A percentile compares a stretch with the other conserved stretches of the same genome.
These are phyloP conservation scores for Lepus timidus DNA, from an alignment of 2,113 vertebrate genomes.

Conservation along the genomic window DNA sequence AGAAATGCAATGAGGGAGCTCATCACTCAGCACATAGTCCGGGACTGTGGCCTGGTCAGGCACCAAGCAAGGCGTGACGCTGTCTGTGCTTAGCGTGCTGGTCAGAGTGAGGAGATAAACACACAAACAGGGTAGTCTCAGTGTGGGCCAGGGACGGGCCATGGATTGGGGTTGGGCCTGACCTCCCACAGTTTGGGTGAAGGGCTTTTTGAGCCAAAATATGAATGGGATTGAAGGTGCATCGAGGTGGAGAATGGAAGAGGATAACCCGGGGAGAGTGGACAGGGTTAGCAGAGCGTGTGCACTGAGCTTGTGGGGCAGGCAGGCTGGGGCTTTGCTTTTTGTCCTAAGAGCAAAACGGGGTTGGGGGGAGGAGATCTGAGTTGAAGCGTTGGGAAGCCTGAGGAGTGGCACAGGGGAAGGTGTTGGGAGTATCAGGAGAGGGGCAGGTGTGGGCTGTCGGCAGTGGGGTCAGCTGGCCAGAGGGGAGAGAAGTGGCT, in stretches of 20 bases:
- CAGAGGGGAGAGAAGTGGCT: too few species aligned
- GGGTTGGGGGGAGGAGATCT: neutral
- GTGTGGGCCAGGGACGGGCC: too few species aligned
- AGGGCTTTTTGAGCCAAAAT: neutral
- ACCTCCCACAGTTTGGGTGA: neutral
- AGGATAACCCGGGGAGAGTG: neutral
- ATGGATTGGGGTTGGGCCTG: neutral
- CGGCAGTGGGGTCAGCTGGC: too few species aligned
- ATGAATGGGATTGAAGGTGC: neutral
- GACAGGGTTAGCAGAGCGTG: neutral
- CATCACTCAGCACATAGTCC: neutral
- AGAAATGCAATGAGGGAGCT: neutral
- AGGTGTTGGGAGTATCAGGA: neutral
- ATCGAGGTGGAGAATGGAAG: neutral
- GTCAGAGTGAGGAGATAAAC: neutral
- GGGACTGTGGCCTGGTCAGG: neutral
- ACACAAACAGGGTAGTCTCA: neutral
- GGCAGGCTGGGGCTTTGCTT: neutral
- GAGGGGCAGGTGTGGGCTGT: accelerated
- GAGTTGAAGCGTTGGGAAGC: neutral
- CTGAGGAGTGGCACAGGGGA: neutral
- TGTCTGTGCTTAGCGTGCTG: neutral
- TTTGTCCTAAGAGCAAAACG: neutral
- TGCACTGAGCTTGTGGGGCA: accelerated
- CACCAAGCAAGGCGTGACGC: accelerated